phyloP scores from a whole-genome alignment of 2,797 vertebrate species.

The Sebastes wilsoni region DNA sequence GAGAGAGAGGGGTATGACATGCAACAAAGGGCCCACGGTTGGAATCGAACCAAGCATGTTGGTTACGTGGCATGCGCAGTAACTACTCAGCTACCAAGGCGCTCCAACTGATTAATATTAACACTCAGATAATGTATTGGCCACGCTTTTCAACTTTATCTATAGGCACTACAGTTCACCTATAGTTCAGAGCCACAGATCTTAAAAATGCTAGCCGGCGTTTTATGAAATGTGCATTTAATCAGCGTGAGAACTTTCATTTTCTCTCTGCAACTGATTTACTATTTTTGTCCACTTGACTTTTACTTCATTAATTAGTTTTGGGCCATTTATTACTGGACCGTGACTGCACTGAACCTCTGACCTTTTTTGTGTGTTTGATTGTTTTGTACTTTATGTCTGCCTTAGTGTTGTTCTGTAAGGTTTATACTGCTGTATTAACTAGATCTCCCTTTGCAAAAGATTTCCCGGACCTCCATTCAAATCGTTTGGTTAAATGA shows the following conservation, averaged over 20 bases:
- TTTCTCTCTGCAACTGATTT: background rate
- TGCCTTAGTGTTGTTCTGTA: background rate
- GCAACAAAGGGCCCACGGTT: background rate
- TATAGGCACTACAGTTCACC: background rate
- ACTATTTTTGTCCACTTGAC: background rate
- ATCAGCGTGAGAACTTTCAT: background rate
- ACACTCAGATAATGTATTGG: background rate
- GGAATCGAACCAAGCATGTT: background rate
- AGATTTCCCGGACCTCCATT: background rate
- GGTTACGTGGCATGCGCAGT: background rate
- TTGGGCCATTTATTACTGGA: background rate
- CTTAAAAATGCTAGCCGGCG: background rate
- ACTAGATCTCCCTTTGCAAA: background rate
- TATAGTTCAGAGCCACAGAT: background rate
- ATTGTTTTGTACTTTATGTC: background rate
- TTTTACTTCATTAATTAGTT: background rate
- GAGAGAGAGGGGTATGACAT: background rate
- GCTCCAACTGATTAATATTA: background rate
- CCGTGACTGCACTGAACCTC: background rate
- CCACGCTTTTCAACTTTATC: background rate
- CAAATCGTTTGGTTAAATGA: background rate
- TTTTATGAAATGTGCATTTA: background rate
- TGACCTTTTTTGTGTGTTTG: background rate
- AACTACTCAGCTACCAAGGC: background rate
- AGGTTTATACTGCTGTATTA: background rate